Evolutionary conservation across 2,797 vertebrate species (phyloP), one percentile per base, ranked within the genome.

Genomic region (Prionace glauca): DNA sequence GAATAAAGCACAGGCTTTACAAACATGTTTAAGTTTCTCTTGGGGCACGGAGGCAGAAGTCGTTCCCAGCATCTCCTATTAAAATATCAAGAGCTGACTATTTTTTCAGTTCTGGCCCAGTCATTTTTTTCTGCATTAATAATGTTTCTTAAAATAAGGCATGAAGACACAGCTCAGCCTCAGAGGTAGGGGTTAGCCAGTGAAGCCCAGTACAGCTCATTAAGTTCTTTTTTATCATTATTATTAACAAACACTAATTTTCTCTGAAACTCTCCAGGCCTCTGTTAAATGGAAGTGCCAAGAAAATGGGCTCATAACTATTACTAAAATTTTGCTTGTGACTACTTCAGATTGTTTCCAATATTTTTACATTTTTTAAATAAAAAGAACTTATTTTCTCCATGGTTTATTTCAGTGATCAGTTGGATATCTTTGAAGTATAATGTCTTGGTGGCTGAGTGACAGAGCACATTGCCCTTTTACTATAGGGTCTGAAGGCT

Each of bases 1-100:
- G 14, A 72, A 67, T 45, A 72, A 72, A 50, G 45, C 41, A 50
- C 3, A 94, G 26, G 56, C 45, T 50, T 72, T 3, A 72, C 22
- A 94, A 94, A 94, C 72, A 94, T 94, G 93, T 94, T 74, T 24
- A 94, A 74, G 41, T 74, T 56, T 56, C 93, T 56, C 93, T 26
- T 56, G 93, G 74, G 93, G 41, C 69, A 56, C 50, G 67, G 24
- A 32, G 45, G 65, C 24, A 74, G 93, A 94, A 72, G 45, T 29
- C 2, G 16, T 95, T 95, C 93, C 71, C 93, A 95, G 14, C 93
- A 32, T 32, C 72, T 95, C 45, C 50, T 22, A 12, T 50, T 50
- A 95, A 26, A 56, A 77, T 95, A 77, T 32, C 71, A 50, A n/a
- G 71, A 32, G 72, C 71, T 95, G 26, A 18, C 71, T 94, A 71